Percentiles rank a stretch among this genome's conserved stretches.
phyloP scores from a whole-genome alignment of 2,113 vertebrate species.

The Fulmarus glacialis region DNA sequence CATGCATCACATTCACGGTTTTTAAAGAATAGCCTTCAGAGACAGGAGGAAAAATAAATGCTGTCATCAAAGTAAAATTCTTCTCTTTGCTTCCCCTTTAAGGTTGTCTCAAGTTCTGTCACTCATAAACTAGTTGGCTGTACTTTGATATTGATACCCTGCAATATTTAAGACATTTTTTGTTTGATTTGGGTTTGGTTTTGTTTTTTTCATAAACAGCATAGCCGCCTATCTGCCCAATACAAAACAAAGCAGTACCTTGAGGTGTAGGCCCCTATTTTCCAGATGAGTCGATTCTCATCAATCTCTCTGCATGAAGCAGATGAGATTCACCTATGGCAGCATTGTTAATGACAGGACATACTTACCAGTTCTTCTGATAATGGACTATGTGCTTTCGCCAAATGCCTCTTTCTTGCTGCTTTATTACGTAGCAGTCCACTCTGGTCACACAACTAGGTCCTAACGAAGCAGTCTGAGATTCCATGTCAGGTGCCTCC shows the following conservation, averaged over 20 bases:
- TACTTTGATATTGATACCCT: not conserved
- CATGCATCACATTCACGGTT: not conserved
- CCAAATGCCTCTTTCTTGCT: not conserved
- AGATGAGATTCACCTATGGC: not conserved
- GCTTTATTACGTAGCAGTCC: not conserved
- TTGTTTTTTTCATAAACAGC: not conserved
- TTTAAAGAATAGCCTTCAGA: not conserved
- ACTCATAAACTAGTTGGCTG: not conserved
- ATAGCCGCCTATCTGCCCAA: not conserved
- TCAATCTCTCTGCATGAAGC: not conserved
- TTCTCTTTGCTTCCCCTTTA: not conserved
- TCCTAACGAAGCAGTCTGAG: not conserved
- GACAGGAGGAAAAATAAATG: not conserved
- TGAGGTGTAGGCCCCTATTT: not conserved
- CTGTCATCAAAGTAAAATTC: not conserved
- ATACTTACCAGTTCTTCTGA: not conserved
- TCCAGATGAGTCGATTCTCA: not conserved
- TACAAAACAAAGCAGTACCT: not conserved
- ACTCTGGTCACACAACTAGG: not conserved
- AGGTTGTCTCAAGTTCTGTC: not conserved
- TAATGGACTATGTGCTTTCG: not conserved
- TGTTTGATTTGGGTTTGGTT: fast-evolving
- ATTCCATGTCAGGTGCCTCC: not conserved
- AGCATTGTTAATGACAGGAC: not conserved
- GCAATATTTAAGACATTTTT: not conserved